Evolutionary conservation across 2,888 invertebrate species (phyloP), one percentile per base, ranked within the genome.

Genomic region (Thymelicus lineola): DNA sequence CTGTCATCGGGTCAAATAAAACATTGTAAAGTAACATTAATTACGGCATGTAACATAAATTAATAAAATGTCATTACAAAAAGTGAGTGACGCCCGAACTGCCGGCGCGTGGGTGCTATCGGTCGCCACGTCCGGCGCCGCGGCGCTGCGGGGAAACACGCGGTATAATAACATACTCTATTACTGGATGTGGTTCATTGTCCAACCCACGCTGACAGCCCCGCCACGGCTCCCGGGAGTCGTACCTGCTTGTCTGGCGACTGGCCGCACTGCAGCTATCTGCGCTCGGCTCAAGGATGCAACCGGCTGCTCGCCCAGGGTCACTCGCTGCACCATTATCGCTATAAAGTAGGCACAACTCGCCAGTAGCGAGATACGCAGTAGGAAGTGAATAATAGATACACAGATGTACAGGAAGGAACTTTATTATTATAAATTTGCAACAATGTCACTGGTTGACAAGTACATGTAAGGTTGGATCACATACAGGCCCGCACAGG

Each of bases 71-170:
- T 42, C 3, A 10, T 42, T 12, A 42, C 12, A 10, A 42, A 46
- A 46, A 46, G 46, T 46, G 14, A 6, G 0, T 5, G 46, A n/a
- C 46, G 46, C 0, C 46, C 6, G 46, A 4, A n/a, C 10, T 9
- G 3, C n/a, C 46, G 46, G n/a, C 46, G 46, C 46, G 46, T 46
- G 48, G 48, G n/a, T 14, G 46, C 55, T 17, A 17, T 64, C 60
- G 72, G 70, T 72, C 72, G 72, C 64, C 61, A 36, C 53, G 57
- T 88, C 88, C 88, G 86, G 79, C 81, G 81, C 77, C 77, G 73
- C 88, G 85, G 87, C 57, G 36, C 38, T 12, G 42, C 42, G 42
- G 42, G 42, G 10, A 38, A 35, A 14, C 15, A 9, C 58, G 2
- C 38, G 17, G 20, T 6, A n/a, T 10, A 15, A 38, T 6, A 6